phyloP scores from a whole-genome alignment of 2,888 invertebrate species.

The Tenthredo amoena region DNA sequence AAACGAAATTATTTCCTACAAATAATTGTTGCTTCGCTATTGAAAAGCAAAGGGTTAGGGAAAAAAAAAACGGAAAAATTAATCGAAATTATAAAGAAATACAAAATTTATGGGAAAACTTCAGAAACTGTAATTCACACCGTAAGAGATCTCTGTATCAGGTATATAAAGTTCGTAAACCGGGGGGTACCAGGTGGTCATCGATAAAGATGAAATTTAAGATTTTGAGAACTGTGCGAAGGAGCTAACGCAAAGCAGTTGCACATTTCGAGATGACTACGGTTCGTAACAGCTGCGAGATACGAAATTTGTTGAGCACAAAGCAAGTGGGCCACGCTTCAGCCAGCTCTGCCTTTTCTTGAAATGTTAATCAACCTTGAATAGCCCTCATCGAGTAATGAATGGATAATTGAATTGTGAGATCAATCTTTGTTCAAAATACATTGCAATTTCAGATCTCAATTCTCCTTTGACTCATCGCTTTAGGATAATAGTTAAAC shows the following conservation, averaged over 20 bases:
- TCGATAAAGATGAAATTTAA: slow-evolving; percentile 6
- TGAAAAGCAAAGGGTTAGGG: background rate
- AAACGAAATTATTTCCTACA: background rate
- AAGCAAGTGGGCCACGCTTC: slow-evolving; percentile 70
- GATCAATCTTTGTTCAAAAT: slow-evolving; percentile 4
- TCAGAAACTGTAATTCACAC: background rate
- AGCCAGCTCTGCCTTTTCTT: slow-evolving; percentile 48
- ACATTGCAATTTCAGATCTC: background rate
- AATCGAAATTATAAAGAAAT: background rate
- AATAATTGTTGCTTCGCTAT: background rate
- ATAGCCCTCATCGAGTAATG: background rate
- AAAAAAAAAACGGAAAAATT: background rate
- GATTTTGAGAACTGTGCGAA: slow-evolving; percentile 19
- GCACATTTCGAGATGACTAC: background rate
- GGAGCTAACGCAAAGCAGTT: background rate
- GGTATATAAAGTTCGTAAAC: background rate
- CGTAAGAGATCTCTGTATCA: background rate
- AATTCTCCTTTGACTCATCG: background rate
- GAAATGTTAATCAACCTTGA: background rate
- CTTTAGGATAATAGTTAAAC: background rate
- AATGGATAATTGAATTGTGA: slow-evolving; percentile 1
- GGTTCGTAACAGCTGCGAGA: slow-evolving; percentile 73
- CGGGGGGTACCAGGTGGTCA: slow-evolving; percentile 8
- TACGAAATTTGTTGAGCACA: slow-evolving; percentile 67
- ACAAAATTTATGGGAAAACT: background rate